Evolutionary conservation across 2,113 vertebrate species (phyloP).

Genomic region (Rhabdornis inornatus): DNA sequence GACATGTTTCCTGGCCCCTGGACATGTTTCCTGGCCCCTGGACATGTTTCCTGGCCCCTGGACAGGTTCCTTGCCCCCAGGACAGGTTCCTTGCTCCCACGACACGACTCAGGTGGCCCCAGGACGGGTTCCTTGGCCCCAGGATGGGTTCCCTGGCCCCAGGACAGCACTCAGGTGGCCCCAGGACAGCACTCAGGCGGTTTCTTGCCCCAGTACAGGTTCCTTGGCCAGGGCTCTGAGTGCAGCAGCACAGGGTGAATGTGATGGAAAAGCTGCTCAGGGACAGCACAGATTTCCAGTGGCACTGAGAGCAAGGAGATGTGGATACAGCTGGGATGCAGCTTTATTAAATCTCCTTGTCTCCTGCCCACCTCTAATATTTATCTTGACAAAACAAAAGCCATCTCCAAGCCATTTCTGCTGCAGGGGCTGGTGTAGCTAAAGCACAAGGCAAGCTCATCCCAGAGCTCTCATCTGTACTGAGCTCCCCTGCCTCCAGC

Average conservation of each 20-base stretch:
- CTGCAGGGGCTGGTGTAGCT: background rate
- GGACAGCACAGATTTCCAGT: background rate
- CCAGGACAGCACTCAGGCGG: too few relatives aligned
- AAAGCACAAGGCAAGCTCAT: background rate
- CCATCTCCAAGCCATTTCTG: background rate
- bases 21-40: too few relatives aligned
- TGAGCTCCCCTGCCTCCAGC: background rate
- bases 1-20: too few relatives aligned
- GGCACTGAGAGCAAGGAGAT: background rate
- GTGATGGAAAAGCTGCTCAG: background rate
- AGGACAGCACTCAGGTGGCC: too few relatives aligned
- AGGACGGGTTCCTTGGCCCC: too few relatives aligned
- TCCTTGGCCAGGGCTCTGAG: background rate
- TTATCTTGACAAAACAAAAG: background rate
- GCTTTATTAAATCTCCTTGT: background rate
- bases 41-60: too few relatives aligned
- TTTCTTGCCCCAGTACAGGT: too few relatives aligned
- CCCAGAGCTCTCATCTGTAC: background rate
- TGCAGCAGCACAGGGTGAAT: background rate
- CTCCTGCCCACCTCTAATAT: background rate
- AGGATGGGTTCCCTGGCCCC: too few relatives aligned
- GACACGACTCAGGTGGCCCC: too few relatives aligned
- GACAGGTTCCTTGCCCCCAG: too few relatives aligned
- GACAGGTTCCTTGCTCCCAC: too few relatives aligned
- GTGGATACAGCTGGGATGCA: background rate